Evolutionary conservation across 2,797 vertebrate species (phyloP), one percentile per base, ranked within the genome.

Genomic region (Parauchenoglanis punctatus): DNA sequence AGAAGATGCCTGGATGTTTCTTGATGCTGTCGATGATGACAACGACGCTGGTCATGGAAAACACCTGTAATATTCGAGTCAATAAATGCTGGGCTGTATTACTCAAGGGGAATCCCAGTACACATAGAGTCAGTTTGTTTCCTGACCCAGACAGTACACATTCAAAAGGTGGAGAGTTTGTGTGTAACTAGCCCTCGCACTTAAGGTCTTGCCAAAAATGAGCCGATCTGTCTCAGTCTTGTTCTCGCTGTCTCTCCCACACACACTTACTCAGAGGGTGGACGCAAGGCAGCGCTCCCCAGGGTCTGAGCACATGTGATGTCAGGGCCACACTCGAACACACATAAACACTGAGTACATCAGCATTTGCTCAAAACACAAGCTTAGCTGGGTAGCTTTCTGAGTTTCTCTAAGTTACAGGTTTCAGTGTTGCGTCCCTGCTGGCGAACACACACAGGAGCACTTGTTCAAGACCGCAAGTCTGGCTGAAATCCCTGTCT

Each of bases 391-490:
- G 70, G 73, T 85, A 76, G 52, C 18, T 76, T 63, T 83, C 7
- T 31, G 35, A 10, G 18, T 61, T 84, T 84, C 75, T 72, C n/a
- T 40, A n/a, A 35, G 82, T 70, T 52, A 44, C 40, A 40, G 83
- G 68, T 67, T 87, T 84, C 63, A 89, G 18, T 58, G 54, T 75
- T 25, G 82, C 61, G 61, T 87, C 59, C 65, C 63, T 63, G 56
- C 63, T 89, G 89, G 77, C 87, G 68, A 56, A 83, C 13, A 23
- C 76, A 90, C 91, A 91, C 81, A 87, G 72, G 49, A 70, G 72
- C 67, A 68, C 73, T 89, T 90, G 82, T 91, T 89, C 31, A 28
- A 70, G 40, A 82, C 63, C 73, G 61, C 82, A 58, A 10, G 61
- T 86, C 87, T 88, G 83, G 87, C 85, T 20, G 31, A 65, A 61